Evolutionary conservation across 2,113 vertebrate species (phyloP).

Genomic region (Clarias batrachus): DNA sequence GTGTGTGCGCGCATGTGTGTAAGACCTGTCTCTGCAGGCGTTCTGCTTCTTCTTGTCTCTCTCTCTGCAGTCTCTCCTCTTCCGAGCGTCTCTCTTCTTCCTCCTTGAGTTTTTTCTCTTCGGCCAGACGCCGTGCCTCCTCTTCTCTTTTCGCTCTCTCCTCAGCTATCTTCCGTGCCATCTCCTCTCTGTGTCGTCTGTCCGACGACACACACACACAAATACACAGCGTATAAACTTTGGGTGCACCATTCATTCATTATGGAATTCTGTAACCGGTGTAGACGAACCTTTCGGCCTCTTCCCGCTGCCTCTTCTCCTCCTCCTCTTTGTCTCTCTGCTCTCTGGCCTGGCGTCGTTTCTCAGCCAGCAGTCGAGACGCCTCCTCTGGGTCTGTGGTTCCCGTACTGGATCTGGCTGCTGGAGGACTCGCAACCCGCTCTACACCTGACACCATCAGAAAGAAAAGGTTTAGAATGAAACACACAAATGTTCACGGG

Average conservation of each 20-base stretch:
- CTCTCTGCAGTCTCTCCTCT: conserved; percentile 77
- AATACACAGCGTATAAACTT: background rate
- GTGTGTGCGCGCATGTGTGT: background rate
- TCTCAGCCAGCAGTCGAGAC: conserved; percentile 86
- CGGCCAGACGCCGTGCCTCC: conserved; percentile 76
- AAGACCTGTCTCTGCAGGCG: conserved; percentile 84
- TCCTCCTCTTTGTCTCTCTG: conserved; percentile 89
- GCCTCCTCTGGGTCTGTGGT: conserved; percentile 93
- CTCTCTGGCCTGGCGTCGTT: conserved; percentile 87
- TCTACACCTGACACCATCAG: conserved; percentile 49
- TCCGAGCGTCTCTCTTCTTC: conserved; percentile 73
- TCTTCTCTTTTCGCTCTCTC: conserved; percentile 80
- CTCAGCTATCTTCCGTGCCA: conserved; percentile 78
- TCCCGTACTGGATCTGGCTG: conserved; percentile 79
- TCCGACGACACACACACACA: background rate
- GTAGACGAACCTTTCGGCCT: conserved; percentile 78
- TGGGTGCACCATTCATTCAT: no score
- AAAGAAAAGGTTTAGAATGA: conserved; percentile 40
- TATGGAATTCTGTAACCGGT: background rate
- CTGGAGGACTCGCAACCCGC: conserved; percentile 56
- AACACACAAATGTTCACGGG: background rate
- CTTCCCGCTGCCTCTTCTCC: conserved; percentile 79
- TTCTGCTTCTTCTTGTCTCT: conserved; percentile 80
- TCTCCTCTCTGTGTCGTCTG: conserved; percentile 85
- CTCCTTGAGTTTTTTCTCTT: conserved; percentile 69